These are phyloP conservation scores for Neodiprion pinetum DNA, from an alignment of 1,140 invertebrate species.

Conservation along the genomic window DNA sequence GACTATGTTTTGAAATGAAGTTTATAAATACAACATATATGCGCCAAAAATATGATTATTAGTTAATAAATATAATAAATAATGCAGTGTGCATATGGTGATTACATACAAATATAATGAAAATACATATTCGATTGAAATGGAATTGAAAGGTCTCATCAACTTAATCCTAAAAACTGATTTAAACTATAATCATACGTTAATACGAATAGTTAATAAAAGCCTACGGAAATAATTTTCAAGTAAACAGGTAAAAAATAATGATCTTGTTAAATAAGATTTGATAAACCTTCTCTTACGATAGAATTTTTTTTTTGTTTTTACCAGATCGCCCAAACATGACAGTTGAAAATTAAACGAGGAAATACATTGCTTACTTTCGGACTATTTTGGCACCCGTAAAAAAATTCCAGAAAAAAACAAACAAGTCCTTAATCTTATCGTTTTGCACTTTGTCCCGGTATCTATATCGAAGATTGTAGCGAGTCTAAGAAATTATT, in stretches of 20 bases:
- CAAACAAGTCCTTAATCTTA: background rate
- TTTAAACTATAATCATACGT: background rate
- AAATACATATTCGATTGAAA: background rate
- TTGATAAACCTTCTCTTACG: background rate
- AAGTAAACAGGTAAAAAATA: background rate
- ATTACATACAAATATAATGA: background rate
- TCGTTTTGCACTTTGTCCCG: background rate
- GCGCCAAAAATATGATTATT: background rate
- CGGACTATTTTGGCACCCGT: background rate
- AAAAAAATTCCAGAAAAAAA: background rate
- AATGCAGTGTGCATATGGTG: background rate
- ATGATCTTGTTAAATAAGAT: background rate
- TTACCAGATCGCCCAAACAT: too few relatives aligned
- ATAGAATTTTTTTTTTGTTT: too few relatives aligned
- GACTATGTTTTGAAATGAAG: background rate
- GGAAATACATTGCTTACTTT: too few relatives aligned
- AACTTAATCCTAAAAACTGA: background rate
- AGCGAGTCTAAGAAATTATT: too few relatives aligned
- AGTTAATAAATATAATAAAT: constrained; percentile 2
- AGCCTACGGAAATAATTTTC: background rate
- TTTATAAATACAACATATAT: background rate
- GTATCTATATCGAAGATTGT: background rate
- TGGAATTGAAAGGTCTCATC: background rate
- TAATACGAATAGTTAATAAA: background rate
- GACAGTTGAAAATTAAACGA: too few relatives aligned